Evolutionary conservation across 2,113 vertebrate genomes (phyloP).

Genomic region (Rhegmatorhina hoffmannsi): DNA sequence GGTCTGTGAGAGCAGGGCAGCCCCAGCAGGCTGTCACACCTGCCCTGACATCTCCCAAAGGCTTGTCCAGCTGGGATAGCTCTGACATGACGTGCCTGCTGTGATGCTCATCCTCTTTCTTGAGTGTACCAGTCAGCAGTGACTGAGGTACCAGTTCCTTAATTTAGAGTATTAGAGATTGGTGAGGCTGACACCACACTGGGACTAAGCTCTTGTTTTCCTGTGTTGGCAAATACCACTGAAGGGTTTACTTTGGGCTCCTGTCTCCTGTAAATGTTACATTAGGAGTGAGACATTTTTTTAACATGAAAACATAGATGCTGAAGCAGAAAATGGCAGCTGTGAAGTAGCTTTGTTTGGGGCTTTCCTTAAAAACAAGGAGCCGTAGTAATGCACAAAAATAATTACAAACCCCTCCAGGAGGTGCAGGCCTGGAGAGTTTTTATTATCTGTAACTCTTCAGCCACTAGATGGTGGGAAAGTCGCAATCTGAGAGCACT

Average conservation of each 20-base stretch:
- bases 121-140: not conserved
- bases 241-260: not conserved
- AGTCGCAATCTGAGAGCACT: not conserved
- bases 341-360: not conserved
- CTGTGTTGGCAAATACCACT: not conserved
- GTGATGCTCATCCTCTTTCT: not conserved
- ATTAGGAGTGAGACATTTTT: not conserved
- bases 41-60: not conserved
- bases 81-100: not conserved
- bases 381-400: not conserved
- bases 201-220: not conserved
- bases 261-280: not conserved
- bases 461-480: constrained; percentile 59
- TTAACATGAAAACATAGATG: not conserved
- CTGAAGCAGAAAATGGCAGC: not conserved
- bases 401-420: not conserved
- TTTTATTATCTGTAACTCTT: constrained; percentile 19
- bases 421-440: not conserved
- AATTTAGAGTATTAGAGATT: not conserved
- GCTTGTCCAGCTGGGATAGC: not conserved
- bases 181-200: not conserved
- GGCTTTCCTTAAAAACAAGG: not conserved
- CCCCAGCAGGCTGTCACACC: not conserved
- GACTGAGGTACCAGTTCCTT: not conserved
- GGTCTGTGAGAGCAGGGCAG: not conserved